Base-by-base conservation (phyloP, 2,113 vertebrate species). In the Phyllostomus discolor region DNA sequence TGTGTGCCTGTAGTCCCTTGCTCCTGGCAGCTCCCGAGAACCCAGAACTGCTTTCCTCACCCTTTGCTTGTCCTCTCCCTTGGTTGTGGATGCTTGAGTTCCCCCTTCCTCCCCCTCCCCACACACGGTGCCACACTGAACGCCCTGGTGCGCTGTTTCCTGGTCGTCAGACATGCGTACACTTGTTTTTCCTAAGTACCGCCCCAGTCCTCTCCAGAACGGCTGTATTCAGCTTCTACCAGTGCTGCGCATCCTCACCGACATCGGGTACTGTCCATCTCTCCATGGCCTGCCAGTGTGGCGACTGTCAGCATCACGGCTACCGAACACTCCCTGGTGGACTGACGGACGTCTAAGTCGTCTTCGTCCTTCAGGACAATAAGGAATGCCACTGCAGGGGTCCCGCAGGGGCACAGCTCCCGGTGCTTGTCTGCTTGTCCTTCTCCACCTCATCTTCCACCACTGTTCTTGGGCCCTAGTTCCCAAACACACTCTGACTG, bases 221-320 rank as follows among this genome's bases (percentile, higher is more conserved):
- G 46, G 73, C 80, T 28, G 43, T 22, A 0, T 16, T 12, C 69
- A 14, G 22, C 16, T 17, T 41, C 46, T 15, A 11, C 28, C 11
- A 3, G 11, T 1, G 16, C 54, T 28, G 26, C 67, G 0, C 31
- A 15, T 5, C 38, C 62, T 92, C 52, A 11, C 52, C 3, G 33
- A 6, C 10, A 7, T 12, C 10, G 16, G n/a, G 19, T 0, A 5
- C 19, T 11, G 1, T 8, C 41, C 16, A 5, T 35, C 35, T 69
- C 64, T 54, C 28, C 72, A 19, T 9, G 33, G 76, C n/a, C 70
- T 46, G 38, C 70, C 24, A 8, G 46, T 24, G 57, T 28, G 24
- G 54, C 1, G 17, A 38, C 14, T n/a, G 46, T 28, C 50, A 35
- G 69, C 16, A 24, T 41, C 26, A 10, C 1, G 16, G 35, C 69